Percentiles rank a stretch among this genome's conserved stretches.
These are phyloP conservation scores for Hipposideros larvatus DNA, from an alignment of 2,797 vertebrate genomes.

Conservation along the genomic window DNA sequence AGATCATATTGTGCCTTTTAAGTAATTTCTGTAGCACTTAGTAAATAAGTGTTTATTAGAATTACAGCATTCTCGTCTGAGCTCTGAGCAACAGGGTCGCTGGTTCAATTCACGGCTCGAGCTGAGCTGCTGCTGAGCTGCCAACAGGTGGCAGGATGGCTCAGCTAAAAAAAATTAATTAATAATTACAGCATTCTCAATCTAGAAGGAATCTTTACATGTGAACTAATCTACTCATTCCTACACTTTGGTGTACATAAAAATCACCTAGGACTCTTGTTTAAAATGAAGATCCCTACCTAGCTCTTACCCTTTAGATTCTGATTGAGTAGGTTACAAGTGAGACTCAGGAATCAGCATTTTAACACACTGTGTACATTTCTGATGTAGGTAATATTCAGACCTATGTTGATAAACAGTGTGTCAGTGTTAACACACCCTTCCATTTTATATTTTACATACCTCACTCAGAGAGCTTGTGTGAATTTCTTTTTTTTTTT, in stretches of 20 bases:
- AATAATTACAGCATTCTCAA: not conserved
- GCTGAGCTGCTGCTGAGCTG: too few species aligned
- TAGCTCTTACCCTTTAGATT: not conserved
- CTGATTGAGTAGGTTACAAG: not conserved
- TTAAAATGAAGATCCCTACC: not conserved
- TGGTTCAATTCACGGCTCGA: too few species aligned
- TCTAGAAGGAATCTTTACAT: not conserved
- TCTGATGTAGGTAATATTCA: not conserved
- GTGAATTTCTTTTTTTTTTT: not conserved
- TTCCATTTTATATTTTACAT: not conserved
- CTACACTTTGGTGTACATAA: not conserved
- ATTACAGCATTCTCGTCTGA: not conserved
- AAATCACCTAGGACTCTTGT: not conserved
- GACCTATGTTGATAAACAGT: not conserved
- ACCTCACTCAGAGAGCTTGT: not conserved
- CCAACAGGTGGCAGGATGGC: too few species aligned
- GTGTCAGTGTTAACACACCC: not conserved
- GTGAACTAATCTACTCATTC: not conserved
- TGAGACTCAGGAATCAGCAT: not conserved
- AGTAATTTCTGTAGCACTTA: not conserved
- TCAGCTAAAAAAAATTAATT: too few species aligned
- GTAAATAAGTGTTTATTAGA: not conserved
- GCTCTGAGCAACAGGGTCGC: too few species aligned
- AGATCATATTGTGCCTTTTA: not conserved
- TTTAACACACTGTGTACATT: conserved; percentile 5